These are phyloP conservation scores for Bovichtus variegatus DNA, from an alignment of 2,797 vertebrate genomes.

Conservation along the genomic window DNA sequence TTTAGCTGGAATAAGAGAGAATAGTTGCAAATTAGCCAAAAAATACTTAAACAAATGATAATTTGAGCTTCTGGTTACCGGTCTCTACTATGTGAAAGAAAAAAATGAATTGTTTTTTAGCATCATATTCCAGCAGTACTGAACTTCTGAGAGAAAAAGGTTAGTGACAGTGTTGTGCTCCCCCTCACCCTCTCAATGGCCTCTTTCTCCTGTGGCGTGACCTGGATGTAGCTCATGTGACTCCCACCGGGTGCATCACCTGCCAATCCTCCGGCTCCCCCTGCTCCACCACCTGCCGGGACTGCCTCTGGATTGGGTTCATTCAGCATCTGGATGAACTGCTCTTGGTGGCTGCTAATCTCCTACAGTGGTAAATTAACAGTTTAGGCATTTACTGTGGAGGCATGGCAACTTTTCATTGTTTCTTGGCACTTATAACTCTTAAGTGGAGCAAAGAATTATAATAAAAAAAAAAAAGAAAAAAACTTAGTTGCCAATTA, in stretches of 20 bases:
- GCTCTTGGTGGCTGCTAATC: conserved; percentile 96
- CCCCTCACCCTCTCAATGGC: conserved; percentile 95
- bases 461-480: not conserved
- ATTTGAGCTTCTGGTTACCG: not conserved
- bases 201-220: conserved; percentile 98
- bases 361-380: conserved; percentile 80
- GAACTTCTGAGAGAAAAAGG: conserved; percentile 4
- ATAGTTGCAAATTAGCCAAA: conserved; percentile 27
- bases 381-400: not conserved
- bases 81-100: not conserved
- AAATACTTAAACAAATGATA: not conserved
- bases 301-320: conserved; percentile 91
- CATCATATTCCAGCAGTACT: not conserved
- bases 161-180: not conserved
- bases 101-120: not conserved
- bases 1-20: conserved; percentile 89
- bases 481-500: too few relatives aligned
- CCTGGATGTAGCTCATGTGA: conserved; percentile 96
- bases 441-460: not conserved
- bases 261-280: conserved; percentile 80
- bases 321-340: conserved; percentile 98
- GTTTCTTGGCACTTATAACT: not conserved
- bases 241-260: conserved; percentile 83
- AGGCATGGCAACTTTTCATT: not conserved
- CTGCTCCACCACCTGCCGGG: conserved; percentile 85